Base-by-base conservation (phyloP, 2,113 vertebrate genomes). In the Ctenomys sociabilis region DNA sequence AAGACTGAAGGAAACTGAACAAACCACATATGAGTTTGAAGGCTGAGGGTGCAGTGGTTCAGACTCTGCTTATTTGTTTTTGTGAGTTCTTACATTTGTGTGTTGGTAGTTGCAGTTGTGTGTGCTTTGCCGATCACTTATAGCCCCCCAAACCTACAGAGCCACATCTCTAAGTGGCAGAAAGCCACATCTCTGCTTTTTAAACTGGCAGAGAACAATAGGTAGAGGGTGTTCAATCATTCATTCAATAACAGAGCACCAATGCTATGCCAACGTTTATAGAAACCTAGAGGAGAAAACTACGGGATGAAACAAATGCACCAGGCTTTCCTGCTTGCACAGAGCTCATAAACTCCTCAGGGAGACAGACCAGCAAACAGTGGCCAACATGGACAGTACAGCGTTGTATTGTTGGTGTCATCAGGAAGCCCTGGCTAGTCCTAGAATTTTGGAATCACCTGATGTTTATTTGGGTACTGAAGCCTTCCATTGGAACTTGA, bases 121-220 rank as follows among this genome's bases (percentile, higher is more conserved):
- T 54, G 13, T 45, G 54, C 24, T 83, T 24, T 87, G 3, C 24
- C 22, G 70, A 1, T 66, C 57, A n/a, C 49, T 90, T 93, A 17
- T 32, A 57, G 49, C 49, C n/a, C 17, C 45, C n/a, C 8, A 82
- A 85, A 49, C 17, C 35, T 84, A 70, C 13, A 63, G 24, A 87
- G 94, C 68, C 40, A 72, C 78, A 12, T 95, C 45, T 92, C 43
- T 85, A 32, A 61, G 37, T 43, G n/a, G n/a, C n/a, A n/a, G n/a
- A n/a, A n/a, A n/a, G n/a, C n/a, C n/a, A n/a, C n/a, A n/a, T n/a
- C 7, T 72, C 14, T 90, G 61, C 40, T 90, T 96, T 96, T 57
- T 28, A 35, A 40, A 92, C 45, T 72, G n/a, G 28, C 73, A 90
- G 73, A 87, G 93, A 96, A 61, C 21, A 96, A 72, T 12, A 66